phyloP scores from a whole-genome alignment of 1,140 invertebrate species.

The Heliothis virescens region DNA sequence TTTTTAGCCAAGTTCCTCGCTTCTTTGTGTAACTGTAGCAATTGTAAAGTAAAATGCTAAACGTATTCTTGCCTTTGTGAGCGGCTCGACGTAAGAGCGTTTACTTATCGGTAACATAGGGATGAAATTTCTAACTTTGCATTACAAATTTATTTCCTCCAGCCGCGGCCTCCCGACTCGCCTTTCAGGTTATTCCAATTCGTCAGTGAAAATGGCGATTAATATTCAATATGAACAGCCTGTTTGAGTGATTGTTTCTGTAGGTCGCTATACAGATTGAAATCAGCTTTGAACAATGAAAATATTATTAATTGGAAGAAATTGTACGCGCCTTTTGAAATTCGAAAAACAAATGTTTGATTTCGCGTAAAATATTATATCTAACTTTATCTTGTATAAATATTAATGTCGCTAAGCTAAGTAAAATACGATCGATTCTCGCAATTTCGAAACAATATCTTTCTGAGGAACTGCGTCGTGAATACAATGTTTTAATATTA shows the following conservation, averaged over 20 bases:
- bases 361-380: conserved; percentile 72
- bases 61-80: conserved; percentile 74
- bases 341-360: conserved; percentile 72
- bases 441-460: conserved; percentile 2
- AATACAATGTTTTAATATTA: background rate
- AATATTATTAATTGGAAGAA: conserved; percentile 69
- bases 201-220: conserved; percentile 83
- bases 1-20: conserved; percentile 64
- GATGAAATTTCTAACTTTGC: conserved; percentile 84
- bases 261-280: conserved; percentile 69
- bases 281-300: conserved; percentile 70
- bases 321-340: conserved; percentile 70
- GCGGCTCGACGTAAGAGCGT: conserved; percentile 67
- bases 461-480: background rate
- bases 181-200: conserved; percentile 82
- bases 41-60: conserved; percentile 69
- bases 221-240: conserved; percentile 85
- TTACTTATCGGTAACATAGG: conserved; percentile 79
- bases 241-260: conserved; percentile 85
- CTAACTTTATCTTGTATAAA: conserved; percentile 52
- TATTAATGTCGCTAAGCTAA: conserved; percentile 54
- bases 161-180: conserved; percentile 64
- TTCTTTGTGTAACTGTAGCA: conserved; percentile 60
- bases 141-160: conserved; percentile 84
- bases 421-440: conserved; percentile 17